Evolutionary conservation across 2,113 vertebrate genomes (phyloP), one percentile per base, ranked within the genome.

Genomic region (Sarotherodon lohbergeri): DNA sequence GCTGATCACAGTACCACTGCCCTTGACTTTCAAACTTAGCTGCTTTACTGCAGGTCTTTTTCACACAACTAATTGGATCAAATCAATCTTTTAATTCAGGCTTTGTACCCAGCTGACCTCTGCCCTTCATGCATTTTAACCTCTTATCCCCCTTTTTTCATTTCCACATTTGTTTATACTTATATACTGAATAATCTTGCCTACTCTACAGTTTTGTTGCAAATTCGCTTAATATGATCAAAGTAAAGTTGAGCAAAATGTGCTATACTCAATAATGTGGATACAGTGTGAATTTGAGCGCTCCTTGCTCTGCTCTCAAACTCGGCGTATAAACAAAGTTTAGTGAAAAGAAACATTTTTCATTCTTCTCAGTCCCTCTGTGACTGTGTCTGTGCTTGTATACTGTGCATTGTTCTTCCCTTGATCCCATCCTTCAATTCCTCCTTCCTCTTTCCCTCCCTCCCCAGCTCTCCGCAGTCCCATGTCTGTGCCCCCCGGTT

Each of bases 391-490:
- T 82, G 83, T 84, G 76, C 59, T 59, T 88, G 89, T 89, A 76
- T 76, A 6, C 81, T 59, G 5, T 54, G 59, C 52, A 29, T 79
- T 41, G 43, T 76, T 89, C 19, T 57, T 41, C 84, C 86, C 52
- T 68, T 84, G 34, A 66, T 59, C 81, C 91, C 80, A 34, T 79
- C 85, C 88, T 85, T 91, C 73, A 76, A 84, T 54, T 87, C 87
- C 73, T 85, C 90, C 88, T 66, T 90, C 92, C 90, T 88, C 85
- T 91, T 27, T 48, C 91, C 82, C 83, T 81, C 82, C 88, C 32
- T 55, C 24, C 57, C 88, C 94, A 98, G 98, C 97, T 90, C 95
- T 98, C 90, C 95, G 97, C 95, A 98, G 97, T 90, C 97, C 98
- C 16, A 95, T 98, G 94, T 96, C 96, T 61, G 94, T 96, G 92